phyloP scores from a whole-genome alignment of 2,888 invertebrate species.

The Alcis repandata region DNA sequence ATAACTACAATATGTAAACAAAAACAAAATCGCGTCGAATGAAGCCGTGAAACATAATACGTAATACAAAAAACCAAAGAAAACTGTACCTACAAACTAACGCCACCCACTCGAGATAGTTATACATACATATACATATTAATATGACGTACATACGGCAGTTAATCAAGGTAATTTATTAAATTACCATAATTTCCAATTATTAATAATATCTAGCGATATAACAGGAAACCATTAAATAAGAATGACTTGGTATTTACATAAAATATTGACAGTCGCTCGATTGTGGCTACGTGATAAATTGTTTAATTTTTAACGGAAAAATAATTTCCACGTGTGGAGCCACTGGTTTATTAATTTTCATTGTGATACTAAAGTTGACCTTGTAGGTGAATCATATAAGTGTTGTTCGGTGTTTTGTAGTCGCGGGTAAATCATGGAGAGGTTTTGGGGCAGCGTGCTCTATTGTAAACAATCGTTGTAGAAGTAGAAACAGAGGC shows the following conservation, averaged over 20 bases:
- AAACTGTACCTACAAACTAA: neutral
- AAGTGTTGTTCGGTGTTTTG: too few relatives aligned
- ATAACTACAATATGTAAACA: too few relatives aligned
- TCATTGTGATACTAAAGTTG: constrained; percentile 1
- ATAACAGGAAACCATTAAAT: constrained; percentile 33
- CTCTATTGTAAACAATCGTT: too few relatives aligned
- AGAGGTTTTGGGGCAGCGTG: neutral
- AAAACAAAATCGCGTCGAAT: too few relatives aligned
- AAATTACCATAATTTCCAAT: constrained; percentile 34
- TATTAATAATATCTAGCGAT: constrained; percentile 29
- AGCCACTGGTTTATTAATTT: constrained; percentile 5
- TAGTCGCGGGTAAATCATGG: neutral
- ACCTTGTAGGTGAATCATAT: too few relatives aligned
- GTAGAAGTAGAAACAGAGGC: too few relatives aligned
- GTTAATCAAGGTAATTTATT: constrained; percentile 32
- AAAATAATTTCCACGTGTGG: constrained; percentile 14
- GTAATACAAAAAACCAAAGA: neutral
- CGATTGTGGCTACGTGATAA: constrained; percentile 22
- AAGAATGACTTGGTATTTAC: constrained; percentile 32
- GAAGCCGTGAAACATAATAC: too few relatives aligned
- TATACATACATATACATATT: neutral
- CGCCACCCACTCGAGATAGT: neutral
- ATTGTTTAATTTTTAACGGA: constrained; percentile 32
- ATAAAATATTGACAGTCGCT: constrained; percentile 35
- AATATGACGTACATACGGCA: constrained; percentile 25